Evolutionary conservation across 2,113 vertebrate species (phyloP).

Genomic region (Myiopsitta monachus): DNA sequence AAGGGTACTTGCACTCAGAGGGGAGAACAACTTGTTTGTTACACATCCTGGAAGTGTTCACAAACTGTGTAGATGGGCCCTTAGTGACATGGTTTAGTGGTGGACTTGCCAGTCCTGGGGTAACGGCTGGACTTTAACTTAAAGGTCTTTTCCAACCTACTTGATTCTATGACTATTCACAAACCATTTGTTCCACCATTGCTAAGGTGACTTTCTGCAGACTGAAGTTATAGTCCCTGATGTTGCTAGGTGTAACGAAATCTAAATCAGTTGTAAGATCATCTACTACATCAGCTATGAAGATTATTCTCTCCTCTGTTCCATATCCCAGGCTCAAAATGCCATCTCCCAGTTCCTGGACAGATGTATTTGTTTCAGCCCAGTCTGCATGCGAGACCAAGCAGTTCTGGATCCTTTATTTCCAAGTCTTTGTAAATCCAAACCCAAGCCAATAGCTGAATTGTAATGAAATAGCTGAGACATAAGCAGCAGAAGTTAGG

Average conservation of each 20-base stretch:
- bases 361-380: neutral
- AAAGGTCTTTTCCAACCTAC: neutral
- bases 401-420: neutral
- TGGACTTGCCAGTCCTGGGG: neutral
- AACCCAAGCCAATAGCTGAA: accelerated
- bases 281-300: neutral
- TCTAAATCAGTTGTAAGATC: neutral
- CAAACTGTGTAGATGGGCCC: neutral
- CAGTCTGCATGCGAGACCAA: neutral
- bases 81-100: neutral
- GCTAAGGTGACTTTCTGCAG: neutral
- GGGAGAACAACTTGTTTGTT: neutral
- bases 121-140: neutral
- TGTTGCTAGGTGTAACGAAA: neutral
- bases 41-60: neutral
- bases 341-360: neutral
- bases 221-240: neutral
- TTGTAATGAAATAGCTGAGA: neutral
- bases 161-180: neutral
- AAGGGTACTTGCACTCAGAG: neutral
- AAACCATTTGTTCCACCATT: neutral
- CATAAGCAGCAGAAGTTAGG: neutral
- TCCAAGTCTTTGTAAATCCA: neutral
- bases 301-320: neutral
- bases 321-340: neutral